phyloP scores from a whole-genome alignment of 2,797 vertebrate genomes.

The Protonibea diacanthus region DNA sequence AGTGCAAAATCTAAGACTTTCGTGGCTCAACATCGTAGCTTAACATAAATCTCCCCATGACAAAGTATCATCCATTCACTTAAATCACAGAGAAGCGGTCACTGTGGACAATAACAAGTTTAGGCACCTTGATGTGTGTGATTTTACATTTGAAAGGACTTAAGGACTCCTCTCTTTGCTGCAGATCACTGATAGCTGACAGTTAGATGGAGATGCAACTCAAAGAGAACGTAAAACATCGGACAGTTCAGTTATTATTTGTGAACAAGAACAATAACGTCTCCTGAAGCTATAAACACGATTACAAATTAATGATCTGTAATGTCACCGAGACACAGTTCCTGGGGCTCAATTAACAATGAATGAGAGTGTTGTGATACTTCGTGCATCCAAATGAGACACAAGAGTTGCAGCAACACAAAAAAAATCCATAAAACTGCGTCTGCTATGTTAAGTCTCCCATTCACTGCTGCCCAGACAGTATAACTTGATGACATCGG shows the following conservation, averaged over 20 bases:
- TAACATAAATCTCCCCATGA: conserved; percentile 60
- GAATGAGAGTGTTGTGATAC: conserved; percentile 41
- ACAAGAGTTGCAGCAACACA: conserved; percentile 31
- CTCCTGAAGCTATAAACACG: conserved; percentile 36
- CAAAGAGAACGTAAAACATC: conserved; percentile 46
- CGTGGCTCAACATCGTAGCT: conserved; percentile 75
- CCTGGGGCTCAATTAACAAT: conserved; percentile 48
- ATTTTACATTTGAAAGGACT: conserved; percentile 51
- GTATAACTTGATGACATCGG: conserved; percentile 42
- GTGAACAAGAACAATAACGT: conserved; percentile 36
- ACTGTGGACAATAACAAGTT: conserved; percentile 71
- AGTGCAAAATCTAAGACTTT: conserved; percentile 80
- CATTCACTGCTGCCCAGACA: conserved; percentile 44
- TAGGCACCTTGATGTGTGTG: conserved; percentile 78
- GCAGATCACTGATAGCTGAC: conserved; percentile 50
- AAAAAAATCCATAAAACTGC: conserved; percentile 22
- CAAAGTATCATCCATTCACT: conserved; percentile 68
- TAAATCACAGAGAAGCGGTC: conserved; percentile 79
- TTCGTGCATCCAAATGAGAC: conserved; percentile 50
- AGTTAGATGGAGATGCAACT: conserved; percentile 45
- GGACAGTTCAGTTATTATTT: conserved; percentile 39
- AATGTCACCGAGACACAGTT: conserved; percentile 43
- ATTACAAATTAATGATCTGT: conserved; percentile 17
- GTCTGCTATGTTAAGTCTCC: conserved; percentile 30
- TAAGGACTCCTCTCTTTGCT: conserved; percentile 46